phyloP scores from a whole-genome alignment of 2,113 vertebrate species.

The Lepus europaeus region DNA sequence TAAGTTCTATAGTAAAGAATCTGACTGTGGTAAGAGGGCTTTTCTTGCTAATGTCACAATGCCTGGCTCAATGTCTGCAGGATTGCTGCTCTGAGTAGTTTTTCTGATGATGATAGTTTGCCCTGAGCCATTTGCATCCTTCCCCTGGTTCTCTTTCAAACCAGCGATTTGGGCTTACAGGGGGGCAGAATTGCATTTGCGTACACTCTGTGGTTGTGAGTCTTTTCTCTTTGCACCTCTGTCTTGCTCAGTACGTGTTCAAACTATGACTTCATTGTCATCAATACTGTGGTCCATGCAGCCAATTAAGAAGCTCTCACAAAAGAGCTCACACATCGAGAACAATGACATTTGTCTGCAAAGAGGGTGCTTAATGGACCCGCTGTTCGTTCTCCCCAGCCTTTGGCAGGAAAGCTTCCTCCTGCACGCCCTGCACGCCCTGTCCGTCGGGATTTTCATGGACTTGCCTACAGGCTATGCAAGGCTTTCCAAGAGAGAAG shows the following conservation, averaged over 20 bases:
- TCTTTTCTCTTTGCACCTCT: constrained; percentile 8
- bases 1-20: not conserved
- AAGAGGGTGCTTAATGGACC: not conserved
- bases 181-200: not conserved
- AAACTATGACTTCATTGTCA: not conserved
- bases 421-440: rapidly evolving
- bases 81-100: not conserved
- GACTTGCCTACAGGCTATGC: not conserved
- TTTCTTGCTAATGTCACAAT: not conserved
- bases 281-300: constrained; percentile 2
- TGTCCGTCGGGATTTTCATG: not conserved
- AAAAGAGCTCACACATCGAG: not conserved
- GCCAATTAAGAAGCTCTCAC: not conserved
- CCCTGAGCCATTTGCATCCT: not conserved
- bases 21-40: too few relatives aligned
- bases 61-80: not conserved
- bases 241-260: not conserved
- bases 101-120: not conserved
- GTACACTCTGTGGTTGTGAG: not conserved
- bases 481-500: not conserved
- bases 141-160: not conserved
- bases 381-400: not conserved
- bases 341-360: not conserved
- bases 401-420: not conserved
- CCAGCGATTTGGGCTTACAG: not conserved